Percentiles rank a stretch among this genome's conserved stretches.
phyloP scores from a whole-genome alignment of 2,888 invertebrate species.

The Bellardia bayeri region DNA sequence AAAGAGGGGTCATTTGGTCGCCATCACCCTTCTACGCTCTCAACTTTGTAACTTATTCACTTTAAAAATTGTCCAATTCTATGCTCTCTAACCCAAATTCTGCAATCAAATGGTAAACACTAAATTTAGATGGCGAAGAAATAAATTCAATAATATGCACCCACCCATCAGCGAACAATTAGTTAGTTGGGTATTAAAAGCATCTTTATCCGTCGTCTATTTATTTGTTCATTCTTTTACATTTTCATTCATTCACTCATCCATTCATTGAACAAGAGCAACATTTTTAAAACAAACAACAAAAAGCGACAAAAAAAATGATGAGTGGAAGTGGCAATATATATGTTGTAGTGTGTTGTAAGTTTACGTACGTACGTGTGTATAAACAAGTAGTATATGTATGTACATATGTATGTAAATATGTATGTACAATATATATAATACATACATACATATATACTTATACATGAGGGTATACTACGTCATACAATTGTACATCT shows the following conservation, averaged over 20 bases:
- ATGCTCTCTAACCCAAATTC: not conserved
- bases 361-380: not conserved
- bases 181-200: slow-evolving; percentile 5
- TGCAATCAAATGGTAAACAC: not conserved
- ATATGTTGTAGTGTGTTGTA: slow-evolving; percentile 8
- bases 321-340: slow-evolving; percentile 33
- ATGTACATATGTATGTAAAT: not conserved
- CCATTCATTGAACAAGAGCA: slow-evolving; percentile 49
- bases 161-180: slow-evolving; percentile 42
- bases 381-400: not conserved
- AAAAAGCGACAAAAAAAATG: slow-evolving; percentile 32
- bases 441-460: too few relatives aligned
- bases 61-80: not conserved
- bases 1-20: too few relatives aligned
- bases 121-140: slow-evolving; percentile 26
- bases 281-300: slow-evolving; percentile 18
- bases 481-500: not conserved
- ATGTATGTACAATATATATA: too few relatives aligned
- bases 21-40: too few relatives aligned
- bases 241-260: slow-evolving; percentile 37
- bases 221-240: slow-evolving; percentile 23
- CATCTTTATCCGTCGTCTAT: not conserved
- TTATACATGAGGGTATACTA: not conserved
- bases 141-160: slow-evolving; percentile 48
- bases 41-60: too few relatives aligned